Evolutionary conservation across 2,113 vertebrate genomes (phyloP).

Genomic region (Oplegnathus fasciatus): DNA sequence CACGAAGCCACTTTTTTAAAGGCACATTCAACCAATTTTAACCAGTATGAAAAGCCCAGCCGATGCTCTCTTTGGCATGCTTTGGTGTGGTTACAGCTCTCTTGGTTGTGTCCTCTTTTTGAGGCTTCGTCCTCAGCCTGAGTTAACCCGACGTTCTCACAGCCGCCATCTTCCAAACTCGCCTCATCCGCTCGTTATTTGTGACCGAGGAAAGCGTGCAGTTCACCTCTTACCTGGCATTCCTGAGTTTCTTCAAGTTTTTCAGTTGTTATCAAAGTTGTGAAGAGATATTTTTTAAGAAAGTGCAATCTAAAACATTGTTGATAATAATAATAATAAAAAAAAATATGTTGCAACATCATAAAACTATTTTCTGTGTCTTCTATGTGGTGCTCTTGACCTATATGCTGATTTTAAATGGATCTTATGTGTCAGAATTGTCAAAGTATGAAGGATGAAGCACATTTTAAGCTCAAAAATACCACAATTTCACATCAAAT

Average conservation of each 20-base stretch:
- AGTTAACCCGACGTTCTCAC: constrained; percentile 20
- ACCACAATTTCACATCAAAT: constrained; percentile 33
- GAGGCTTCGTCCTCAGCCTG: constrained; percentile 12
- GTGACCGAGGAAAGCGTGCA: constrained; percentile 60
- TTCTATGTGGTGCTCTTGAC: background rate
- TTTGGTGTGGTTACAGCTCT: constrained; percentile 27
- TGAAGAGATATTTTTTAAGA: constrained; percentile 77
- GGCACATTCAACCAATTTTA: constrained; percentile 26
- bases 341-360: constrained; percentile 46
- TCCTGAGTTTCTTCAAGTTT: constrained; percentile 79
- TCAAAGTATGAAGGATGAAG: background rate
- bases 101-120: background rate
- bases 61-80: constrained; percentile 13
- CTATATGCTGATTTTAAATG: background rate
- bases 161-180: constrained; percentile 20
- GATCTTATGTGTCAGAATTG: background rate
- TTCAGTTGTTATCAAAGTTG: constrained; percentile 68
- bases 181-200: constrained; percentile 21
- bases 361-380: background rate
- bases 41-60: constrained; percentile 16
- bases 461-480: background rate
- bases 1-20: constrained; percentile 12
- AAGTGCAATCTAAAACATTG: constrained; percentile 66
- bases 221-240: constrained; percentile 73
- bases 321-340: constrained; percentile 51